Conservation (phyloP, 2,888 invertebrate species). For the Leucoma salicis region DNA sequence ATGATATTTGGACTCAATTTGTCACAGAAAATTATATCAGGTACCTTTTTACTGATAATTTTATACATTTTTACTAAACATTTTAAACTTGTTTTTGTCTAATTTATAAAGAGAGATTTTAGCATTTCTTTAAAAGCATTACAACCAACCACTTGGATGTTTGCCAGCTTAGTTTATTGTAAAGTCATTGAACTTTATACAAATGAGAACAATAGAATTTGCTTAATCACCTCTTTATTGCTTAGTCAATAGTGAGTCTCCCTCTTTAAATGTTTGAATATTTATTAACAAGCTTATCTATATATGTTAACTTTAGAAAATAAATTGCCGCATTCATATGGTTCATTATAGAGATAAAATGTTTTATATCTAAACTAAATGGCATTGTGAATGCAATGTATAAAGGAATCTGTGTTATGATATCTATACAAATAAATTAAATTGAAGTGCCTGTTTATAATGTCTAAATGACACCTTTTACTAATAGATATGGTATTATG, state of each 20-base stretch:
- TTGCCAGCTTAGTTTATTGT: constrained; percentile 26
- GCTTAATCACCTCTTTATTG: constrained; percentile 12
- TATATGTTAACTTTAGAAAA: no score
- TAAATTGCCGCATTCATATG: no score
- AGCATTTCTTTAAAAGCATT: constrained; percentile 4
- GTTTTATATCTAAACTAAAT: no score
- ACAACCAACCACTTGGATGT: constrained; percentile 31
- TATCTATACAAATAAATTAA: no score
- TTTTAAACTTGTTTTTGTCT: neutral
- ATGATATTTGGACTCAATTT: constrained; percentile 98
- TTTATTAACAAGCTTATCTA: neutral
- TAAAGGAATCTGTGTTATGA: no score
- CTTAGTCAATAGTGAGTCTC: neutral
- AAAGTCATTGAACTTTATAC: constrained; percentile 28
- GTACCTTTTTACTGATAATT: constrained; percentile 34
- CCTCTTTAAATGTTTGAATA: neutral
- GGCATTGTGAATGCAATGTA: no score
- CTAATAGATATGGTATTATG: no score
- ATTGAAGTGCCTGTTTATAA: no score
- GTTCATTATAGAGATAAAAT: no score
- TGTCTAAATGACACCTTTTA: no score
- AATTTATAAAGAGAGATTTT: constrained; percentile 18
- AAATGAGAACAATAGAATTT: constrained; percentile 33
- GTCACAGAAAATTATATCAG: constrained; percentile 92
- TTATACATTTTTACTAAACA: no score